A percentile compares a stretch with the other conserved stretches of the same genome.
Conservation (phyloP, 2,888 invertebrate species). For the Hoplodrina blanda region DNA sequence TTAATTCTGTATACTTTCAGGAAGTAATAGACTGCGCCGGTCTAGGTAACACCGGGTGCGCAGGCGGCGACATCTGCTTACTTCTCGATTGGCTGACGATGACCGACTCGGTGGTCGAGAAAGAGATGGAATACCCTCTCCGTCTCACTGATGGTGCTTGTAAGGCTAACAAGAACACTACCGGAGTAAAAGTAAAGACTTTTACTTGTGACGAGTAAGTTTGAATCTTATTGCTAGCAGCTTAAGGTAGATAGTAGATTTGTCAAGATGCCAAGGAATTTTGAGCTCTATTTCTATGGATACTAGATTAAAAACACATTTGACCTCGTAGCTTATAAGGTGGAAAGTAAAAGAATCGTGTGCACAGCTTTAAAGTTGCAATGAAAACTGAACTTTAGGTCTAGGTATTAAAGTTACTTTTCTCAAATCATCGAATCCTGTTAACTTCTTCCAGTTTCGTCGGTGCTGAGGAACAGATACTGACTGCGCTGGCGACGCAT, state of each 20-base stretch:
- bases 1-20: slow-evolving; percentile 64
- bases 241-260: background rate
- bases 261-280: background rate
- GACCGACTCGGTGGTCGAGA: slow-evolving; percentile 89
- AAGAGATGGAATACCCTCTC: slow-evolving; percentile 92
- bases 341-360: no score
- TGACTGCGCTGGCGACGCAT: slow-evolving; percentile 91
- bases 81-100: slow-evolving; percentile 93
- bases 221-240: slow-evolving; percentile 5
- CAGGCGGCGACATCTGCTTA: slow-evolving; percentile 95
- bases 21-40: slow-evolving; percentile 95
- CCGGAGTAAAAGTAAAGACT: slow-evolving; percentile 86
- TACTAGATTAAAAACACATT: background rate
- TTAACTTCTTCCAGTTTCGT: slow-evolving; percentile 88
- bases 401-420: no score
- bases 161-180: slow-evolving; percentile 82
- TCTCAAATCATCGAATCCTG: no score
- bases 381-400: no score
- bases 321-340: no score
- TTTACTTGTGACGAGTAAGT: slow-evolving; percentile 93
- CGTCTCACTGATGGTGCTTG: slow-evolving; percentile 84
- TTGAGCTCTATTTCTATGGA: background rate
- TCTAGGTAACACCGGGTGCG: slow-evolving; percentile 93
- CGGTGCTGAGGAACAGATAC: slow-evolving; percentile 91
- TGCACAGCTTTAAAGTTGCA: no score